Base-by-base conservation (phyloP, 1,140 invertebrate genomes). In the Elymnias hypermnestra region DNA sequence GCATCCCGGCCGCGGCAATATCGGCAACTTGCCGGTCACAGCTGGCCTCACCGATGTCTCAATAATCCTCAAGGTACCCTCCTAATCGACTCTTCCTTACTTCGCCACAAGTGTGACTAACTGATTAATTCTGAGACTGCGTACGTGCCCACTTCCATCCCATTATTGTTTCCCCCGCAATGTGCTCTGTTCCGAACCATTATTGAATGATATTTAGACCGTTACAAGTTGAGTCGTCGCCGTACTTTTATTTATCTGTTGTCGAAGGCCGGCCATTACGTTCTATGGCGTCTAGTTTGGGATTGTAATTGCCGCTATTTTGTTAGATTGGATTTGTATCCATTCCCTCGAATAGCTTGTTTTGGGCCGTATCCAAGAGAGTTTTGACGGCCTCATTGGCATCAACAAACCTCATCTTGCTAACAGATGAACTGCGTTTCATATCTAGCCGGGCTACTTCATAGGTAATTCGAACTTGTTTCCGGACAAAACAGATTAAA, bases 51-150 rank as follows among this genome's bases (percentile, higher is more conserved):
- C 58, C 72, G 59, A 84, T 77, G 81, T 84, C 81, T 84, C 76
- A 84, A 84, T 84, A 84, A 81, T 84, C 69, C 67, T 70, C 64
- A 75, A 82, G 77, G 72, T 81, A 67, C 75, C 77, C 65, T 72
- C 70, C 75, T 78, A 84, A 84, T 84, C 77, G 77, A 78, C 73
- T 82, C 75, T 71, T 74, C 73, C 74, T 72, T 68, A 71, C 56
- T 79, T 68, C 61, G 70, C 53, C 81, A 63, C 81, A 84, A 84
- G 81, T 84, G 81, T 72, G 75, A 70, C 75, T 82, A 82, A 83
- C 81, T 82, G 81, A 84, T 84, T 82, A 84, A 84, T 84, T 71
- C 77, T 71, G 72, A 57, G 59, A 66, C 55, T 72, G 46, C 45
- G 58, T 77, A 78, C 81, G 77, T 82, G 77, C 63, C 63, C 52